phyloP scores from a whole-genome alignment of 1,140 invertebrate species.

The Zaprionus africanus region DNA sequence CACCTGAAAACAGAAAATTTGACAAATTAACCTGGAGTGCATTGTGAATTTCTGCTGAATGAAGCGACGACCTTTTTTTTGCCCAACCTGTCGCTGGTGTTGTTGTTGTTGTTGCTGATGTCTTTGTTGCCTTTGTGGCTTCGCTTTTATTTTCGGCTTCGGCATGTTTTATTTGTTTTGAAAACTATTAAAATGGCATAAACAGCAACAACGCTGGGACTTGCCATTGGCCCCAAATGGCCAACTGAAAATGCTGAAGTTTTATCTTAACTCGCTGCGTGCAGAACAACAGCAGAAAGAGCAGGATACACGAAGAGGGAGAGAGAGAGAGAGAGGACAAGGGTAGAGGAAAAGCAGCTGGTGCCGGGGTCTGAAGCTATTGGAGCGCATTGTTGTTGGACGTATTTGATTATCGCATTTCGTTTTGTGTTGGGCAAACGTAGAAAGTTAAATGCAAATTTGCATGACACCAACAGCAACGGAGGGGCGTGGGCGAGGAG shows the following conservation, averaged over 20 bases:
- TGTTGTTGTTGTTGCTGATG: slow-evolving; percentile 18
- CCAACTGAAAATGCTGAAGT: slow-evolving; percentile 69
- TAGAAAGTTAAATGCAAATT: slow-evolving; percentile 82
- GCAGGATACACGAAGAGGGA: background rate
- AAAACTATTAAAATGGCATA: slow-evolving; percentile 81
- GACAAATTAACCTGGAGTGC: slow-evolving; percentile 20
- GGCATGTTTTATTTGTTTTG: slow-evolving; percentile 75
- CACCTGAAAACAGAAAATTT: background rate
- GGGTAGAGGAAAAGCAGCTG: slow-evolving; percentile 11
- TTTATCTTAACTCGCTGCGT: slow-evolving; percentile 62
- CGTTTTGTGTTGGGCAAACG: slow-evolving; percentile 78
- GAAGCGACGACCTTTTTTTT: slow-evolving; percentile 19
- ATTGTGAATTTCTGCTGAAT: slow-evolving; percentile 11
- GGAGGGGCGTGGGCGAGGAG: background rate
- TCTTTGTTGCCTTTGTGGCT: slow-evolving; percentile 44
- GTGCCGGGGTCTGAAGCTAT: slow-evolving; percentile 29
- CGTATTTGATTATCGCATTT: slow-evolving; percentile 82
- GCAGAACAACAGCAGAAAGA: slow-evolving; percentile 9
- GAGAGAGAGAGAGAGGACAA: background rate
- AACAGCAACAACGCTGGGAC: slow-evolving; percentile 60
- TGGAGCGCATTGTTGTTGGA: slow-evolving; percentile 75
- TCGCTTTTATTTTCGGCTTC: slow-evolving; percentile 47
- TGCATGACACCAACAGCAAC: slow-evolving; percentile 72
- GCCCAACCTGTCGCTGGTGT: slow-evolving; percentile 8
- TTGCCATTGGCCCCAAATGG: slow-evolving; percentile 42